A percentile compares a stretch with the other conserved stretches of the same genome.
These are phyloP conservation scores for Perca schrenkii DNA, from an alignment of 2,113 vertebrate species.

Conservation along the genomic window DNA sequence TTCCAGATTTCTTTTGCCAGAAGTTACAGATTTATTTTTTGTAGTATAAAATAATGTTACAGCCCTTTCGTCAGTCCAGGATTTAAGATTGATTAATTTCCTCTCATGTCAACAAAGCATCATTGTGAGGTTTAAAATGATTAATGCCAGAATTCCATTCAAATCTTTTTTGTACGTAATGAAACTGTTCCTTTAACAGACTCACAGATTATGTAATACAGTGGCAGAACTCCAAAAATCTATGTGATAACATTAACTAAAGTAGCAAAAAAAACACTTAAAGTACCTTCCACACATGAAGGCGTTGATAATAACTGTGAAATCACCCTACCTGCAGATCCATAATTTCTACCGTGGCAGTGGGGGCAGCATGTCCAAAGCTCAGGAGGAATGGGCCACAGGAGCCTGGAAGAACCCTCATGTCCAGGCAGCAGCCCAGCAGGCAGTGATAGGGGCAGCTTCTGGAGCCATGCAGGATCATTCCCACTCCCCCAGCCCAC, in stretches of 20 bases:
- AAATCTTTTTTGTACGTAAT: neutral
- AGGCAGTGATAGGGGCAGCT: slow-evolving; percentile 90
- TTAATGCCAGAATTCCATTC: neutral
- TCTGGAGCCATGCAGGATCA: slow-evolving; percentile 87
- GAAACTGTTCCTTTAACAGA: neutral
- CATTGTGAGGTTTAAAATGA: neutral
- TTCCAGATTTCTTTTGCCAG: neutral
- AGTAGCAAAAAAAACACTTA: slow-evolving; percentile 10
- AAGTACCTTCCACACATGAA: neutral
- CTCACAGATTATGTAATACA: neutral
- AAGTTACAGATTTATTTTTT: neutral
- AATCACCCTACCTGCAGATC: slow-evolving; percentile 82
- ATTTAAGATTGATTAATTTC: slow-evolving; percentile 4
- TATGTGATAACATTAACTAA: neutral
- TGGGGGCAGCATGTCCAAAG: slow-evolving; percentile 95
- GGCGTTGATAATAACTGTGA: neutral
- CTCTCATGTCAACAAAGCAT: neutral
- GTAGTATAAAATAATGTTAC: neutral
- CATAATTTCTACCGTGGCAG: slow-evolving; percentile 97
- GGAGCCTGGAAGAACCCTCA: slow-evolving; percentile 98
- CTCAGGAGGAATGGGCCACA: slow-evolving; percentile 96
- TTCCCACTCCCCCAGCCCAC: slow-evolving; percentile 61
- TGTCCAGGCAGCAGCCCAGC: slow-evolving; percentile 92
- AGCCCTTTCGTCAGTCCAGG: neutral
- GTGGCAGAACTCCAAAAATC: neutral